Evolutionary conservation across 2,797 vertebrate species (phyloP).

Genomic region (Halcyon chelicuti): DNA sequence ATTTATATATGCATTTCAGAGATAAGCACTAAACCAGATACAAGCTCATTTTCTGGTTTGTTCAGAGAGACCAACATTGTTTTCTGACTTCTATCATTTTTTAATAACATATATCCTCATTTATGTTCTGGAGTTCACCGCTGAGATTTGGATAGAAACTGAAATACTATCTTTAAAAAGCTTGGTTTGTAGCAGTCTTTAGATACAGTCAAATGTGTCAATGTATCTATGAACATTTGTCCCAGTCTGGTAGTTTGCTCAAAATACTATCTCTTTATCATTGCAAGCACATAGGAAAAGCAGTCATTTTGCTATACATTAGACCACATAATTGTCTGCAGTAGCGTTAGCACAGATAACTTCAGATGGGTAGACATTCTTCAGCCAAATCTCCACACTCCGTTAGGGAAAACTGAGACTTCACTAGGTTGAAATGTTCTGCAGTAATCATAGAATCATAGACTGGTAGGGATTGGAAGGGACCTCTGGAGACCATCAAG

Average conservation of each 20-base stretch:
- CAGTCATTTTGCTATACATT: background rate
- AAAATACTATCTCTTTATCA: background rate
- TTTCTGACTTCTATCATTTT: background rate
- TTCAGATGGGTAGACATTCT: background rate
- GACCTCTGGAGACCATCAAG: no score
- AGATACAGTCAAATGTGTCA: background rate
- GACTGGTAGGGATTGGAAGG: no score
- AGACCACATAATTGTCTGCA: background rate
- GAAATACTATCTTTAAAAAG: background rate
- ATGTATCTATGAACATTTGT: background rate
- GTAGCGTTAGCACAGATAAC: background rate
- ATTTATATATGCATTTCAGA: background rate
- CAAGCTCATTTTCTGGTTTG: background rate
- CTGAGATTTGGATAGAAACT: background rate
- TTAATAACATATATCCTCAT: fast-evolving
- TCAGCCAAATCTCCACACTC: background rate
- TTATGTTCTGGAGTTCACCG: background rate
- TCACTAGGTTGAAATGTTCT: background rate
- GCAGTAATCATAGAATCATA: no score
- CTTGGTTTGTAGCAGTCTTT: background rate
- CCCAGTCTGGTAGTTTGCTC: background rate
- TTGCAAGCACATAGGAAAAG: background rate
- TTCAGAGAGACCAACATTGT: background rate
- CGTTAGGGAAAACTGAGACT: background rate
- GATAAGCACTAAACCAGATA: background rate